Percentiles rank a stretch among this genome's conserved stretches.
Conservation (phyloP, 2,888 invertebrate genomes). For the Torymus texanus region DNA sequence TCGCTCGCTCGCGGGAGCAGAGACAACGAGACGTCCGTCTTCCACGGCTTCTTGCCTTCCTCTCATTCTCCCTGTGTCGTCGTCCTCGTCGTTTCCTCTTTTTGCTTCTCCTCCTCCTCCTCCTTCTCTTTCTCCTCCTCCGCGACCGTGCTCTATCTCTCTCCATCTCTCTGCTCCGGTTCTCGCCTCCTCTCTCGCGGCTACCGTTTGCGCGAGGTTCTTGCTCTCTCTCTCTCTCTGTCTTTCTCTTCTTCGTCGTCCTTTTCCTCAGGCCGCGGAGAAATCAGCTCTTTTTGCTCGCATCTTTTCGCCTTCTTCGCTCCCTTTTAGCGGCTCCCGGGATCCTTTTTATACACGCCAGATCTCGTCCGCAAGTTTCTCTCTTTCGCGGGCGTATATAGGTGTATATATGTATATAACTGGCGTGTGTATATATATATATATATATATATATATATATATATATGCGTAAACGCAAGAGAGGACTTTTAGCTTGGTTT, state of each 20-base stretch:
- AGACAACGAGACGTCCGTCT: conserved; percentile 64
- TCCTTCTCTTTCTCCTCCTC: conserved; percentile 15
- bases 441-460: too few species aligned
- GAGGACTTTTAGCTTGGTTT: too few species aligned
- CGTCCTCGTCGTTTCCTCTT: neutral
- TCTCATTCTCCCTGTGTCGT: conserved; percentile 13
- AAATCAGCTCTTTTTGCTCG: neutral
- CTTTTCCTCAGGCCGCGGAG: conserved; percentile 4
- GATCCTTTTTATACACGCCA: too few species aligned
- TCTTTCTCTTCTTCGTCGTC: conserved; percentile 3
- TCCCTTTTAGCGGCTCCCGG: too few species aligned
- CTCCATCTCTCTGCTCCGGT: conserved; percentile 25
- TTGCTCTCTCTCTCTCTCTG: conserved; percentile 9
- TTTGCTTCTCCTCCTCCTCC: conserved; percentile 21
- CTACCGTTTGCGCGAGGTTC: conserved; percentile 33
- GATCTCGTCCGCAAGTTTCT: too few species aligned
- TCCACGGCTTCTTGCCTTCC: conserved; percentile 14
- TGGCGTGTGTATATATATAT: too few species aligned
- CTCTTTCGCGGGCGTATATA: too few species aligned
- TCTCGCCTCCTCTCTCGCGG: conserved; percentile 20
- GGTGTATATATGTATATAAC: too few species aligned
- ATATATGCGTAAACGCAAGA: too few species aligned
- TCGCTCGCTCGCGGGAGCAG: conserved; percentile 51
- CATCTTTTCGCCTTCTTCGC: too few species aligned
- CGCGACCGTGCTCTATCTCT: conserved; percentile 1